phyloP scores from a whole-genome alignment of 2,113 vertebrate species.

The Eptesicus fuscus region DNA sequence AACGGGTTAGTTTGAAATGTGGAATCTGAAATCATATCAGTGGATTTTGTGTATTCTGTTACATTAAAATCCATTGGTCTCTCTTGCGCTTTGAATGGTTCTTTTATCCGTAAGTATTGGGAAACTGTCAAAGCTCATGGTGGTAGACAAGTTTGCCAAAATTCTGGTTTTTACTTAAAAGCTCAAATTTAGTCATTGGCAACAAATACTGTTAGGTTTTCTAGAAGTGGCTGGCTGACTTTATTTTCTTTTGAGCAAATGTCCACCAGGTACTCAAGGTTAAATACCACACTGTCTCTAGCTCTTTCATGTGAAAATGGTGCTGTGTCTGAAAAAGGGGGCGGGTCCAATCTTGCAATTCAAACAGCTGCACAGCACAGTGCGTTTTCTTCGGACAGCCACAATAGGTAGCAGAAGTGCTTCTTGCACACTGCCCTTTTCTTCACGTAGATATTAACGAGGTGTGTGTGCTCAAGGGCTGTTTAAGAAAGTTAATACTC shows the following conservation, averaged over 20 bases:
- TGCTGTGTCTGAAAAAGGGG: background rate
- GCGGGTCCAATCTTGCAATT: background rate
- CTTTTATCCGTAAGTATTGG: background rate
- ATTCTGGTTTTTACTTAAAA: conserved; percentile 39
- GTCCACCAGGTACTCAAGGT: background rate
- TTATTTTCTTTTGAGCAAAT: background rate
- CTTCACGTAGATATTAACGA: background rate
- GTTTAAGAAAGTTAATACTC: background rate
- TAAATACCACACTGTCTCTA: background rate
- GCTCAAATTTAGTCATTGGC: background rate
- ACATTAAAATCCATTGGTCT: background rate
- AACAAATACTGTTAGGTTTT: conserved; percentile 9
- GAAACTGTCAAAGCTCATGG: background rate
- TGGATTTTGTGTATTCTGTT: background rate
- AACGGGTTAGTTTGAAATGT: background rate
- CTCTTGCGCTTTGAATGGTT: background rate
- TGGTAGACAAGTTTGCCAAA: conserved; percentile 20
- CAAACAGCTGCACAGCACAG: accelerated
- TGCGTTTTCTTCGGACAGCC: background rate
- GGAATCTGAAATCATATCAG: background rate
- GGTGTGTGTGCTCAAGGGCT: background rate
- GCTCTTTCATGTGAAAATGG: background rate
- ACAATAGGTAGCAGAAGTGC: background rate
- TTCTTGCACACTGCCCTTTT: background rate
- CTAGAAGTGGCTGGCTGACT: background rate